Percentiles rank a stretch among this genome's conserved stretches.
Conservation (phyloP, 2,888 invertebrate genomes). For the Temnothorax ravouxi region DNA sequence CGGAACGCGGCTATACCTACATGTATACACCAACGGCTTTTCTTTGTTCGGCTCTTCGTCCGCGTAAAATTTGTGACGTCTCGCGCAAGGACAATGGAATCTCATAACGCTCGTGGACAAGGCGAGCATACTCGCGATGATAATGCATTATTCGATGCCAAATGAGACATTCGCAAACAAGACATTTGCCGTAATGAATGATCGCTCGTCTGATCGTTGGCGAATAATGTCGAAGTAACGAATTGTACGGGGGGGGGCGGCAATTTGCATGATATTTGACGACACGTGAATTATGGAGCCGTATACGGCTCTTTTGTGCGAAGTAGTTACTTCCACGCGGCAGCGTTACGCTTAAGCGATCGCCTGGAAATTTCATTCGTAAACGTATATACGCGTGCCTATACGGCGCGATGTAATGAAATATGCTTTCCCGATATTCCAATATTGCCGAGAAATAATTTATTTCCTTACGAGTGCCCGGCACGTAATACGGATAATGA, state of each 20-base stretch:
- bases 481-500: conserved; percentile 77
- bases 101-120: background rate
- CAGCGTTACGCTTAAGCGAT: conserved; percentile 72
- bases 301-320: conserved; percentile 62
- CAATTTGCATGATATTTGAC: conserved; percentile 70
- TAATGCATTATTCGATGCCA: conserved; percentile 2
- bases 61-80: conserved; percentile 21
- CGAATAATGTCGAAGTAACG: conserved; percentile 34
- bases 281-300: conserved; percentile 66
- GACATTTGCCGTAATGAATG: conserved; percentile 27
- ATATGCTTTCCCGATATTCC: conserved; percentile 83
- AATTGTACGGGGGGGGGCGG: conserved; percentile 13
- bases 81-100: conserved; percentile 23
- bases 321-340: conserved; percentile 69
- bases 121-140: background rate
- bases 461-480: conserved; percentile 76
- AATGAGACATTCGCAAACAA: conserved; percentile 9
- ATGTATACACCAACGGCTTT: conserved; percentile 13
- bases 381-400: conserved; percentile 61
- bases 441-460: conserved; percentile 81
- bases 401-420: conserved; percentile 76
- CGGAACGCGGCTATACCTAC: background rate
- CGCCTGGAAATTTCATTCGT: conserved; percentile 70
- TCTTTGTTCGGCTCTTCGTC: conserved; percentile 6
- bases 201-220: conserved; percentile 5